phyloP scores from a whole-genome alignment of 2,113 vertebrate species.

The Trematocara marginatum region DNA sequence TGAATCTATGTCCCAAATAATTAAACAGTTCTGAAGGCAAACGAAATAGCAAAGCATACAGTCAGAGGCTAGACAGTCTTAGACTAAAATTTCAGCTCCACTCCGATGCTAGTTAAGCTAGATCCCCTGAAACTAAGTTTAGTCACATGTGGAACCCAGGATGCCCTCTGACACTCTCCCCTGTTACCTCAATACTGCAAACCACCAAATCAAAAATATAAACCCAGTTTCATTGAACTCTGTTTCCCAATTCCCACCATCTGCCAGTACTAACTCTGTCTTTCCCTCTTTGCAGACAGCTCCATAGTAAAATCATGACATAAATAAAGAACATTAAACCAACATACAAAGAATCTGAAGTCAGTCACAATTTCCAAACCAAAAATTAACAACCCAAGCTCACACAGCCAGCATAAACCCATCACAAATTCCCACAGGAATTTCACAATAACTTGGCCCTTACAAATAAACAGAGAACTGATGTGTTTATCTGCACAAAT shows the following conservation, averaged over 20 bases:
- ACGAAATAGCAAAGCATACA: background rate
- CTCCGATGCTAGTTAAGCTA: background rate
- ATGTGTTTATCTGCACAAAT: background rate
- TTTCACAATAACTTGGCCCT: background rate
- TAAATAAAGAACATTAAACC: background rate
- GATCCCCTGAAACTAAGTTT: background rate
- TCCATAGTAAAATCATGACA: background rate
- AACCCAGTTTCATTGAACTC: background rate
- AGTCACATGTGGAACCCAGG: background rate
- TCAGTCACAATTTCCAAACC: background rate
- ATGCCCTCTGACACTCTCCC: background rate
- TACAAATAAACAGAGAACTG: background rate
- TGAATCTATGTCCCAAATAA: background rate
- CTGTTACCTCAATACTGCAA: background rate
- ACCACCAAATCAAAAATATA: background rate
- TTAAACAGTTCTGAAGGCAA: background rate
- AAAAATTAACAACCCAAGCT: background rate
- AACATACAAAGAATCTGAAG: background rate
- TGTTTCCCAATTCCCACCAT: background rate
- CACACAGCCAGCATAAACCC: background rate
- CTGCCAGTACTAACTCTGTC: background rate
- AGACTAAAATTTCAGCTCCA: background rate
- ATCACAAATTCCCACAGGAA: background rate
- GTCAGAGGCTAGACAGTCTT: background rate
- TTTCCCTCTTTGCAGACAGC: background rate